Evolutionary conservation across 2,113 vertebrate genomes (phyloP).

Genomic region (Smithornis capensis): DNA sequence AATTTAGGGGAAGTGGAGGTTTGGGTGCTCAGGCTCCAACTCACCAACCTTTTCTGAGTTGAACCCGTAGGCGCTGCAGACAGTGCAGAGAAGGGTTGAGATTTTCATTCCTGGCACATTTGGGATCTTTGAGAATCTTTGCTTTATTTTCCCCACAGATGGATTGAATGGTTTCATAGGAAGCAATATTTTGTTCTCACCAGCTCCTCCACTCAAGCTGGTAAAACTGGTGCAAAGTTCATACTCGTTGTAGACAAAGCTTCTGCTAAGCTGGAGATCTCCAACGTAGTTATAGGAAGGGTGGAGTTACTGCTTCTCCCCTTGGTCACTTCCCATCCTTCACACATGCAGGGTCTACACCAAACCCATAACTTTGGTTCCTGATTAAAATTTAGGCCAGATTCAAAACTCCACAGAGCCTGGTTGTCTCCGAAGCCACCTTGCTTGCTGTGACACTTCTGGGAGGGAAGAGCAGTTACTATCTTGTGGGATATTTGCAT

Average conservation of each 20-base stretch:
- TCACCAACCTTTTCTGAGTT: neutral
- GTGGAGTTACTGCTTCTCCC: neutral
- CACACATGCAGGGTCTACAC: neutral
- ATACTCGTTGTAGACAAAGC: fast-evolving
- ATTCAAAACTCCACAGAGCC: neutral
- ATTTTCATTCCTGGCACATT: neutral
- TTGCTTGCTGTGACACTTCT: neutral
- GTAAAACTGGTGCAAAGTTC: neutral
- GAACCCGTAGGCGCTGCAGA: fast-evolving
- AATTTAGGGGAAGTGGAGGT: neutral
- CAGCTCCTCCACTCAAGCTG: neutral
- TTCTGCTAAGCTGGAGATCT: neutral
- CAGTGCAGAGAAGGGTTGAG: fast-evolving
- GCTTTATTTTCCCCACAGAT: neutral
- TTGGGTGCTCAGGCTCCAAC: neutral
- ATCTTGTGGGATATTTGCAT: neutral
- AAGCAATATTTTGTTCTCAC: neutral
- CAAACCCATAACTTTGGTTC: neutral
- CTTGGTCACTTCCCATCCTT: neutral
- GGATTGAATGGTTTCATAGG: neutral
- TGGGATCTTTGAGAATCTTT: neutral
- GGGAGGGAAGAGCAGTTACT: neutral
- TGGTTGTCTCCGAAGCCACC: neutral
- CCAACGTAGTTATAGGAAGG: fast-evolving
- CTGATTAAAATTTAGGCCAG: neutral